phyloP scores from a whole-genome alignment of 2,888 invertebrate species.

The Rhamphomyia laevipes region DNA sequence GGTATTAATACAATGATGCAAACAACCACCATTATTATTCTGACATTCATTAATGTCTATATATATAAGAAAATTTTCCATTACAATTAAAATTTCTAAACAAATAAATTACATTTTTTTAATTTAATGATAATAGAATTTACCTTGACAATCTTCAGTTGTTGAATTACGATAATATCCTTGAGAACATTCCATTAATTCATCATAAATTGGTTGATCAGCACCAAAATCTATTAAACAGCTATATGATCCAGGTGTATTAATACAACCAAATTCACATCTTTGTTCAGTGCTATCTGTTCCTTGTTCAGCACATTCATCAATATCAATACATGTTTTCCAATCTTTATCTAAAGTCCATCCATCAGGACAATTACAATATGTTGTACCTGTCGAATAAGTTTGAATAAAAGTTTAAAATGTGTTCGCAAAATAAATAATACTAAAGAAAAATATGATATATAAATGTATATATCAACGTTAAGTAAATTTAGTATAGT shows the following conservation, averaged over 20 bases:
- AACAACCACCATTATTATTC: conserved; percentile 26
- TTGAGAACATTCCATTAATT: conserved; percentile 12
- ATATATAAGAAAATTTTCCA: too few species aligned
- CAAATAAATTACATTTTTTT: too few species aligned
- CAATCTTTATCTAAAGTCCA: conserved; percentile 29
- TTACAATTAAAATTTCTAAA: too few species aligned
- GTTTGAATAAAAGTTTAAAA: background rate
- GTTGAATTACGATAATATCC: conserved; percentile 15
- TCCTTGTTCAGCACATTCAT: conserved; percentile 38
- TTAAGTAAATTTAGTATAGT: background rate
- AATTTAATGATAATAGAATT: background rate
- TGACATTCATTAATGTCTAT: conserved; percentile 12
- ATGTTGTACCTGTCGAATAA: conserved; percentile 18
- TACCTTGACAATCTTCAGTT: conserved; percentile 16
- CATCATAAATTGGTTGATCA: conserved; percentile 18
- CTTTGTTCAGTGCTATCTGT: conserved; percentile 21
- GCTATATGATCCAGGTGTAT: conserved; percentile 40
- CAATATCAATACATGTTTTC: conserved; percentile 33
- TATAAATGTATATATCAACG: too few species aligned
- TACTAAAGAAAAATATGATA: background rate
- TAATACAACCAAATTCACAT: conserved; percentile 40
- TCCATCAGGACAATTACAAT: conserved; percentile 33
- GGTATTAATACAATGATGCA: conserved; percentile 33
- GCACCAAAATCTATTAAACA: conserved; percentile 40
- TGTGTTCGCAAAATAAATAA: background rate